phyloP scores from a whole-genome alignment of 2,888 invertebrate species.

The Napeogenes sylphis region DNA sequence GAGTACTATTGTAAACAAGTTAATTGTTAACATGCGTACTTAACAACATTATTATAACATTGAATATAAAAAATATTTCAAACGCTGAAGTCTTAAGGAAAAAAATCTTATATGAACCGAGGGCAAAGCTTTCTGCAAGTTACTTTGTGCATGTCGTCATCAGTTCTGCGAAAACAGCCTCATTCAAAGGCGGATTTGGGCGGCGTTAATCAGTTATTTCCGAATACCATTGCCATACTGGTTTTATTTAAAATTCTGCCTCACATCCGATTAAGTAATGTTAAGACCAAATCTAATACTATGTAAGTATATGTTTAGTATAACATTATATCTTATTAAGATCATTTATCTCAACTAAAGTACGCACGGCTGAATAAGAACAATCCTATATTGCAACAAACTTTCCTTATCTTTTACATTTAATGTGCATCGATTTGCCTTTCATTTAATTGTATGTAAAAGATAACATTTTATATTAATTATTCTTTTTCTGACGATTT shows the following conservation, averaged over 20 bases:
- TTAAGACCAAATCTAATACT: not conserved
- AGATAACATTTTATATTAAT: not conserved
- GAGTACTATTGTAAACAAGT: not conserved
- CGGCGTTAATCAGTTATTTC: constrained; percentile 29
- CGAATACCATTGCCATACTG: constrained; percentile 27
- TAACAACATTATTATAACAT: too few relatives aligned
- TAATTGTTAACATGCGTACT: too few relatives aligned
- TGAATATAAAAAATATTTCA: not conserved
- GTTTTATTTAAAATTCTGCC: constrained; percentile 18
- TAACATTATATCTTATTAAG: not conserved
- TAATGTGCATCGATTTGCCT: too few relatives aligned
- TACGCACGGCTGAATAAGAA: constrained; percentile 8
- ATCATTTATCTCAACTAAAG: constrained; percentile 1
- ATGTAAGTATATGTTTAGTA: not conserved
- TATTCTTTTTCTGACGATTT: too few relatives aligned
- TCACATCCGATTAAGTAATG: constrained; percentile 20
- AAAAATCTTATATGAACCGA: constrained; percentile 5
- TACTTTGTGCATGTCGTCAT: constrained; percentile 36
- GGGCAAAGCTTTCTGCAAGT: constrained; percentile 30
- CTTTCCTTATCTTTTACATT: not conserved
- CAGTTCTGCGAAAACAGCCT: constrained; percentile 43
- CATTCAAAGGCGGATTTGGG: constrained; percentile 55
- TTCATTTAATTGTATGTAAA: not conserved
- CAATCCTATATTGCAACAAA: constrained; percentile 4
- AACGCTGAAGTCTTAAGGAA: constrained; percentile 13